Evolutionary conservation across 1,140 invertebrate species (phyloP).

Genomic region (Phymorhynchus buccinoides): DNA sequence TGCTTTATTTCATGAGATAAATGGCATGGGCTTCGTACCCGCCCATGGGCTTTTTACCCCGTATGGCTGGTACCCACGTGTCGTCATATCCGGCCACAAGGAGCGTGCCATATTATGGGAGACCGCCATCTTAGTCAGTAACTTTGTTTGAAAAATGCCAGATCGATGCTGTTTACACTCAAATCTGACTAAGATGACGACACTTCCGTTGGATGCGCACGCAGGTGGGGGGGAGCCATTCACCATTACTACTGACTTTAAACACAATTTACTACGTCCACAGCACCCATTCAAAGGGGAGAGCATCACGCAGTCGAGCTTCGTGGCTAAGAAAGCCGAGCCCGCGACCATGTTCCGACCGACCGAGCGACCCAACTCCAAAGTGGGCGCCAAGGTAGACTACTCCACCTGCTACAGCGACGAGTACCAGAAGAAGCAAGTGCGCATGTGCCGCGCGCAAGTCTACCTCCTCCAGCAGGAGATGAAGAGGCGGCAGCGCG

Average conservation of each 20-base stretch:
- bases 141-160: too few relatives aligned
- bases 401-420: constrained; percentile 61
- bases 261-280: not conserved
- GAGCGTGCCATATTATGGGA: too few relatives aligned
- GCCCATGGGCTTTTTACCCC: too few relatives aligned
- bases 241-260: not conserved
- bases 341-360: constrained; percentile 55
- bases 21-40: too few relatives aligned
- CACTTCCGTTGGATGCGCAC: not conserved
- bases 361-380: constrained; percentile 50
- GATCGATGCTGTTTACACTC: too few relatives aligned
- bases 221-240: not conserved
- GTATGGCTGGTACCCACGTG: too few relatives aligned
- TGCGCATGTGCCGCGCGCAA: constrained; percentile 61
- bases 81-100: too few relatives aligned
- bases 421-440: constrained; percentile 59
- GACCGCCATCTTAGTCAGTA: too few relatives aligned
- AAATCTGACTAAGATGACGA: too few relatives aligned
- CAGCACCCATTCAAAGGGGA: constrained; percentile 57
- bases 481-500: constrained; percentile 50
- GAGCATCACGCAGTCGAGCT: constrained; percentile 59
- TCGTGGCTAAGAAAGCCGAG: constrained; percentile 55
- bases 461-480: constrained; percentile 65
- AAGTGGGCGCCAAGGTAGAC: constrained; percentile 49
- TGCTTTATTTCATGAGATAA: too few relatives aligned